Conservation (phyloP, 2,888 invertebrate genomes). For the Tenthredo livida region DNA sequence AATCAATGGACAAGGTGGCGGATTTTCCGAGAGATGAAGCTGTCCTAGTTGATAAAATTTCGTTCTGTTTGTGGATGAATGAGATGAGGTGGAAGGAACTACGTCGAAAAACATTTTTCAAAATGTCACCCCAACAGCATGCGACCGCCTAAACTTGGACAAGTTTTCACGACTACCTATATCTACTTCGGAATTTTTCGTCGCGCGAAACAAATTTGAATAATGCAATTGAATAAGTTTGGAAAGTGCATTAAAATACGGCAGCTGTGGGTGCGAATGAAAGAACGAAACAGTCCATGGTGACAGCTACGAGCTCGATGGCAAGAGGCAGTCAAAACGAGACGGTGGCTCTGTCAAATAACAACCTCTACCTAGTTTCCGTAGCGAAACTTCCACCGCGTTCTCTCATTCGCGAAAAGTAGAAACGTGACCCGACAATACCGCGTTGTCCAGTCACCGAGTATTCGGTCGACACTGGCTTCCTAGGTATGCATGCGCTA, state of each 20-base stretch:
- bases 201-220: slow-evolving; percentile 66
- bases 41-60: slow-evolving; percentile 27
- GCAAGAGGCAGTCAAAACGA: slow-evolving; percentile 18
- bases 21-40: background rate
- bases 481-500: background rate
- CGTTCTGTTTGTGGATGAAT: slow-evolving; percentile 2
- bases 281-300: slow-evolving; percentile 43
- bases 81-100: background rate
- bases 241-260: slow-evolving; percentile 67
- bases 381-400: slow-evolving; percentile 61
- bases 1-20: background rate
- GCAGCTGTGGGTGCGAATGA: slow-evolving; percentile 61
- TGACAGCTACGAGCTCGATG: slow-evolving; percentile 11
- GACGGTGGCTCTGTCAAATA: slow-evolving; percentile 64
- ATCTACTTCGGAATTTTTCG: slow-evolving; percentile 37
- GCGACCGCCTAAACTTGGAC: background rate
- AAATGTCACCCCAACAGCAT: slow-evolving; percentile 25
- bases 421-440: slow-evolving; percentile 60
- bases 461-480: slow-evolving; percentile 57
- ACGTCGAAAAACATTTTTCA: slow-evolving; percentile 15
- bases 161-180: slow-evolving; percentile 34
- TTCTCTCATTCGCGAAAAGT: slow-evolving; percentile 38
- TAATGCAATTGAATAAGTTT: slow-evolving; percentile 72
- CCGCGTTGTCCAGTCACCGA: slow-evolving; percentile 64
- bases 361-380: slow-evolving; percentile 69